A percentile compares a stretch with the other conserved stretches of the same genome.
phyloP scores from a whole-genome alignment of 2,113 vertebrate genomes.

The Brachyhypopomus occidentalis region DNA sequence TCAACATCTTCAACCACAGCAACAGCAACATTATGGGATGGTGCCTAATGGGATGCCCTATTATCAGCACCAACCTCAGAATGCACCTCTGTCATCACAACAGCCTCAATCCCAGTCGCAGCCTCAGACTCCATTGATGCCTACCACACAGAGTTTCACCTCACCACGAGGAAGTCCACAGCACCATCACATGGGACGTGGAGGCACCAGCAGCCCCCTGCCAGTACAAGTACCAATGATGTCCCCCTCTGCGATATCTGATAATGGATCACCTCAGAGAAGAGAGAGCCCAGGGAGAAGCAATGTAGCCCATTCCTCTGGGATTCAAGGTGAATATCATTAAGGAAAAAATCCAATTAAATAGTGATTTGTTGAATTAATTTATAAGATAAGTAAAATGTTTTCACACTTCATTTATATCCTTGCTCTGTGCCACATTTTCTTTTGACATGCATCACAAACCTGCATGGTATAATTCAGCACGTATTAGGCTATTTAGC shows the following conservation, averaged over 20 bases:
- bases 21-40: constrained; percentile 71
- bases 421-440: background rate
- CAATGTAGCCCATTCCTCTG: constrained; percentile 58
- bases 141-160: constrained; percentile 69
- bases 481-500: no score
- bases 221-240: constrained; percentile 60
- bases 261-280: constrained; percentile 66
- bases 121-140: constrained; percentile 64
- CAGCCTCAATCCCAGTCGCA: constrained; percentile 62
- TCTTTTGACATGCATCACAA: no score
- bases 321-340: constrained; percentile 65
- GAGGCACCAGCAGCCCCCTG: constrained; percentile 66
- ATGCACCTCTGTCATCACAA: constrained; percentile 59
- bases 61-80: constrained; percentile 72
- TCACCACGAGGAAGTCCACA: constrained; percentile 71
- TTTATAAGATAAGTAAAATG: no score
- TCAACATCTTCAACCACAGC: constrained; percentile 61
- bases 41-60: constrained; percentile 76
- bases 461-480: no score
- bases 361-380: no score
- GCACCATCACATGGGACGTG: constrained; percentile 66
- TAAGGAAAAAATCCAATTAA: background rate
- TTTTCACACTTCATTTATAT: background rate
- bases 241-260: constrained; percentile 63
- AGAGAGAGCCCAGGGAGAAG: constrained; percentile 58